Conservation (phyloP, 2,797 vertebrate genomes). For the Pelochelys cantorii region DNA sequence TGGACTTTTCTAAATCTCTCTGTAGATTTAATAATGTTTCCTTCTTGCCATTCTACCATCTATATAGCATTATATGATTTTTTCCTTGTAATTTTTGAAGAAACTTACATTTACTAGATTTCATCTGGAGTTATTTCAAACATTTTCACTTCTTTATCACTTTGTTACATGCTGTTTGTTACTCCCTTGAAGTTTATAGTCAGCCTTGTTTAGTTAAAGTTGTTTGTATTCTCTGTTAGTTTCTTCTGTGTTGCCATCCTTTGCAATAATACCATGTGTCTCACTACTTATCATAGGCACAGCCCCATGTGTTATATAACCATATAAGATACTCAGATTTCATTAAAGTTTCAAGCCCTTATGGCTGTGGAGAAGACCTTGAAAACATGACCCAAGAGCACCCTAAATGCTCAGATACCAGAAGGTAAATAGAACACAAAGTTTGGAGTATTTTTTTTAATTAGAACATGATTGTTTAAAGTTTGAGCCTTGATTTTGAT, state of each 20-base stretch:
- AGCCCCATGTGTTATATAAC: not conserved
- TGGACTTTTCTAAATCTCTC: not conserved
- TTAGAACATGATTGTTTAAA: not conserved
- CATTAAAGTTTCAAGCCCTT: not conserved
- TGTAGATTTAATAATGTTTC: accelerated
- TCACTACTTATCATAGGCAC: not conserved
- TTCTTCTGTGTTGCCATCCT: not conserved
- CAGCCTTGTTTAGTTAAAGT: not conserved
- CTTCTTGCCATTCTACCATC: not conserved
- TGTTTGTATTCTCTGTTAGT: not conserved
- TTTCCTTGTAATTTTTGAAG: not conserved
- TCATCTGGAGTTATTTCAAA: not conserved
- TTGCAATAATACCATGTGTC: not conserved
- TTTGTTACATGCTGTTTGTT: not conserved
- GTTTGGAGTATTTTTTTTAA: not conserved
- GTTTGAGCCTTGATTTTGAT: not conserved
- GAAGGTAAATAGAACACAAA: accelerated
- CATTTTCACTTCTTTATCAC: not conserved
- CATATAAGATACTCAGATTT: not conserved
- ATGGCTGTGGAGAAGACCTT: not conserved
- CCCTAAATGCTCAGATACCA: accelerated
- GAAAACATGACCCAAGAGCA: not conserved
- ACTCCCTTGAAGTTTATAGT: not conserved
- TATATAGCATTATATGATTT: not conserved
- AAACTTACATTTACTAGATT: not conserved